Evolutionary conservation across 2,113 vertebrate species (phyloP).

Genomic region (Calyptomena viridis): DNA sequence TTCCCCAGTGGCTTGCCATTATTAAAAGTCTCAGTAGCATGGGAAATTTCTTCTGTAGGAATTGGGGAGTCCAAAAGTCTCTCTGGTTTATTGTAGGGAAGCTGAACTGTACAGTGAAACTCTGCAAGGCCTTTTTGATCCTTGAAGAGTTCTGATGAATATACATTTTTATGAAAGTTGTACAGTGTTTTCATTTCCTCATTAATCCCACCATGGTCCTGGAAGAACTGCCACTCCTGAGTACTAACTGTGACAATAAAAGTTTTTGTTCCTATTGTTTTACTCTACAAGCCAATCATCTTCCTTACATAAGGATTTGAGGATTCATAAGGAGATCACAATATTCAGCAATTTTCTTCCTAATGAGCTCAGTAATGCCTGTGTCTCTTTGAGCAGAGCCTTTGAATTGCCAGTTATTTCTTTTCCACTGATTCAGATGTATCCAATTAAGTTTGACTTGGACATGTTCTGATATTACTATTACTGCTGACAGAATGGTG

Average conservation of each 20-base stretch:
- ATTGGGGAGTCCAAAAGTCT: slow-evolving; percentile 61
- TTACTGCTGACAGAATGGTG: slow-evolving; percentile 20
- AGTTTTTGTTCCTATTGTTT: slow-evolving; percentile 62
- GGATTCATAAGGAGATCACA: slow-evolving; percentile 40
- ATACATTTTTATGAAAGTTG: slow-evolving; percentile 72
- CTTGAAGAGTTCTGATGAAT: slow-evolving; percentile 74
- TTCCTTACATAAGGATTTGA: slow-evolving; percentile 55
- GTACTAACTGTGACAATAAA: slow-evolving; percentile 64
- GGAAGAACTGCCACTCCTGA: slow-evolving; percentile 68
- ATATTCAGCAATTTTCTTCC: slow-evolving; percentile 70
- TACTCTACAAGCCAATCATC: slow-evolving; percentile 56
- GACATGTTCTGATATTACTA: slow-evolving; percentile 14
- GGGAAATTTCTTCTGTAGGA: slow-evolving; percentile 71
- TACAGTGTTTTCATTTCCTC: slow-evolving; percentile 71
- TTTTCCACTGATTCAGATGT: slow-evolving; percentile 61
- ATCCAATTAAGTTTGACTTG: slow-evolving; percentile 66
- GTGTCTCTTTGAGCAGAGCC: slow-evolving; percentile 35
- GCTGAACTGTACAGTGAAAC: slow-evolving; percentile 71
- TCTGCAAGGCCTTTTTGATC: slow-evolving; percentile 77
- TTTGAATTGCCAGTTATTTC: slow-evolving; percentile 66
- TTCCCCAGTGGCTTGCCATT: slow-evolving; percentile 66
- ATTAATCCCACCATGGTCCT: slow-evolving; percentile 67
- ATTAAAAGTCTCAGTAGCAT: slow-evolving; percentile 74
- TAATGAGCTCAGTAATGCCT: slow-evolving; percentile 67
- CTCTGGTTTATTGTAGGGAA: slow-evolving; percentile 68